Evolutionary conservation across 2,113 vertebrate genomes (phyloP), one percentile per base, ranked within the genome.

Genomic region (Cyanistes caeruleus): DNA sequence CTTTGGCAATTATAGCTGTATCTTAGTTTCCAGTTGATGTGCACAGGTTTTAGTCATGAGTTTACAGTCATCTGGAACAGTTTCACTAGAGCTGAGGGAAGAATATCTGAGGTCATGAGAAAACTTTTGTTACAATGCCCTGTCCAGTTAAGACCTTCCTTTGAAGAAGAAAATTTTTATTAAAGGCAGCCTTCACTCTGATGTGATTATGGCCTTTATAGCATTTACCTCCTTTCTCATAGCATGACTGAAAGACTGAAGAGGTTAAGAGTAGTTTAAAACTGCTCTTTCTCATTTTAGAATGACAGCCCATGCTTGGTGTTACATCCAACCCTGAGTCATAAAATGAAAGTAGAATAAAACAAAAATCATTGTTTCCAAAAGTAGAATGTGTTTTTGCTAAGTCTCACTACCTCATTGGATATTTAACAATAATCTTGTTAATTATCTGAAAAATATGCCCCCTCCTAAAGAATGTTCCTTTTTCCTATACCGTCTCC

Each of bases 11-110:
- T 59, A 4, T 48, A 58, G 39, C 31, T 83, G 3, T 77, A 3
- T 30, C 35, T 80, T 82, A 76, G 52, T 94, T 92, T 85, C 65
- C 84, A 84, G 41, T 30, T 87, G 23, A 76, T 17, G 27, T 65
- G n/a, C 5, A 1, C 35, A 19, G 39, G 58, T 80, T 90, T 91
- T 62, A 31, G 33, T 83, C 3, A 0, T 55, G 56, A 30, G 39
- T 48, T 90, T 77, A 44, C 35, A 86, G 67, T 90, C 51, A 75
- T 80, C 59, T 86, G 59, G 11, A 83, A 63, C 46, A 55, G 30
- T 94, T 96, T 91, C 72, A 56, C 63, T 94, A n/a, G 59, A 88
- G 15, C 24, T 80, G 55, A 76, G 69, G 35, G 75, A 11, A 31
- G 43, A 52, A 33, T 85, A 68, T 77, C n/a, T 49, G 46, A 86